Evolutionary conservation across 2,888 invertebrate genomes (phyloP).

Genomic region (Cartodere bifasciata): DNA sequence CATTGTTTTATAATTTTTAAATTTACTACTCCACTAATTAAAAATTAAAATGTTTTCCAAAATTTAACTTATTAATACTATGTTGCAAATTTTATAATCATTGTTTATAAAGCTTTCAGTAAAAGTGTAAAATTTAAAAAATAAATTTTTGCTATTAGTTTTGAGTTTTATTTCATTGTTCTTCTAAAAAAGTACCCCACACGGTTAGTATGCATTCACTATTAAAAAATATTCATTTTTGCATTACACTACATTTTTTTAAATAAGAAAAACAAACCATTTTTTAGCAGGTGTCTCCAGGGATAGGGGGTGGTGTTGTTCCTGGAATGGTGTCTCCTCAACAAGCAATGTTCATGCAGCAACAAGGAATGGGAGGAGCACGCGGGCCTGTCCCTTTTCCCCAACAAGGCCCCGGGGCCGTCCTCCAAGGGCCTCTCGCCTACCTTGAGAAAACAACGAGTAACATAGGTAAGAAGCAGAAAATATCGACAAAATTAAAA

Average conservation of each 20-base stretch:
- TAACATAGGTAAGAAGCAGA: constrained; percentile 59
- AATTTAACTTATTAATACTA: constrained; percentile 2
- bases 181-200: constrained; percentile 12
- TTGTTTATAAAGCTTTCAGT: constrained; percentile 14
- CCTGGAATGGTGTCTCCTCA: constrained; percentile 34
- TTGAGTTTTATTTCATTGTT: constrained; percentile 18
- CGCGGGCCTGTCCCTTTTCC: constrained; percentile 38
- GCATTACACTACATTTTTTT: not conserved
- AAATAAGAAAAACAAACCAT: not conserved
- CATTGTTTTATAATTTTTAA: not conserved
- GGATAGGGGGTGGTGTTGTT: constrained; percentile 28
- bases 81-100: constrained; percentile 16
- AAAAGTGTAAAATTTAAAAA: constrained; percentile 15
- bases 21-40: too few species aligned
- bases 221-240: not conserved
- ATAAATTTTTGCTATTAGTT: constrained; percentile 20
- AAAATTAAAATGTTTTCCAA: too few species aligned
- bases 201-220: constrained; percentile 22
- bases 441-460: constrained; percentile 83
- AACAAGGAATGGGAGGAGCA: constrained; percentile 35
- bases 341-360: constrained; percentile 45
- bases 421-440: constrained; percentile 72
- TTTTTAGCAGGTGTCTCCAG: constrained; percentile 29
- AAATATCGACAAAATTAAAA: too few species aligned
- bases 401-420: constrained; percentile 38